Base-by-base conservation (phyloP, 2,113 vertebrate species). In the Festucalex cinctus region DNA sequence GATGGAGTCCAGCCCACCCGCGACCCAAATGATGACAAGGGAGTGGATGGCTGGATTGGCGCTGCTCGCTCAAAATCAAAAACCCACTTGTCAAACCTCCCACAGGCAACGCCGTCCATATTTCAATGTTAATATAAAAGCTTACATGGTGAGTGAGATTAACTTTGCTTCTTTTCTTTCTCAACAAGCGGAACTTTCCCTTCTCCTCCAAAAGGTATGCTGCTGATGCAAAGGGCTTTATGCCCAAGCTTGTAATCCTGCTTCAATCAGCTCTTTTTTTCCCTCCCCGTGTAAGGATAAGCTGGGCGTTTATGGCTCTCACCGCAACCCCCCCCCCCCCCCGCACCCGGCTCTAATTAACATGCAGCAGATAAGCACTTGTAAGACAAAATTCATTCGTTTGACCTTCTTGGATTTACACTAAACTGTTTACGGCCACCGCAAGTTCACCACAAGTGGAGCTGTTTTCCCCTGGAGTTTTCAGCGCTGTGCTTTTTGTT, bases 361-460 rank as follows among this genome's bases (percentile, higher is more conserved):
- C 88, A 91, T 90, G 84, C 89, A 77, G 84, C 70, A 88, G 89
- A 89, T 91, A 91, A 91, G 87, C 88, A 85, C 83, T 88, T 88
- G 83, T 90, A 87, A 78, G 76, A 88, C 86, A 80, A 85, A 88
- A 89, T 88, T 85, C 85, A 80, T 89, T 89, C 76, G 5, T 87
- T 88, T 91, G 89, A 91, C 91, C 89, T 91, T 91, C 83, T 73
- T 71, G 85, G 85, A 83, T 88, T 85, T 86, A 89, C 85, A 84
- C 82, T 84, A 87, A 88, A 91, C 72, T 81, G 86, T 85, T 83
- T 81, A 73, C 75, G 68, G 80, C 77, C 58, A 67, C 83, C 73
- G 77, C 76, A 85, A 85, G 87, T 88, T 88, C 86, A 86, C 57
- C 77, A 48, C 71, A 82, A 86, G 87, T 84, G 84, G 77, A 80